Evolutionary conservation across 2,113 vertebrate species (phyloP).

Genomic region (Meles meles): DNA sequence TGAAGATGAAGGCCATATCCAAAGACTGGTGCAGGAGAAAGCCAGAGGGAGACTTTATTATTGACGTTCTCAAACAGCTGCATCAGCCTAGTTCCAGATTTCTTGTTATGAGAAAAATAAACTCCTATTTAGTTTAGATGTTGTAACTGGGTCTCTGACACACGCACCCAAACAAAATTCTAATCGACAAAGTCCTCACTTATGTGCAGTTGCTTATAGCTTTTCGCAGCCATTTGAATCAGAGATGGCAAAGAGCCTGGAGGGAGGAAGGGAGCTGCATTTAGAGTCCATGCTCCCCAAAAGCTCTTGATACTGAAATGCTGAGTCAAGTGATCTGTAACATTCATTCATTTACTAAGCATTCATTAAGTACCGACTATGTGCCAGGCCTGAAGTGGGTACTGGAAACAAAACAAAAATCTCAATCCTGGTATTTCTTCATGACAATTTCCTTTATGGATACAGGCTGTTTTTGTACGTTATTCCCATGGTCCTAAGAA

Average conservation of each 20-base stretch:
- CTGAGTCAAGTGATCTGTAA: background rate
- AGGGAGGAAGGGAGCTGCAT: background rate
- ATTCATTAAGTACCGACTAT: background rate
- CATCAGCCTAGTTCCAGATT: background rate
- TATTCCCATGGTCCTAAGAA: background rate
- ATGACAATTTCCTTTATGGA: background rate
- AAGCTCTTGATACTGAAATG: background rate
- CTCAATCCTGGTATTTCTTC: background rate
- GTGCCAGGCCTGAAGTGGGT: background rate
- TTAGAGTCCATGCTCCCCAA: background rate
- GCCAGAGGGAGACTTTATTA: background rate
- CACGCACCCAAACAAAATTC: background rate
- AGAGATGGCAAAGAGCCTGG: constrained; percentile 11
- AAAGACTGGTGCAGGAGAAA: background rate
- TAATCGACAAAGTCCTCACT: background rate
- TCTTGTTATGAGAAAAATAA: constrained; percentile 24
- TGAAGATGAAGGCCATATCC: background rate
- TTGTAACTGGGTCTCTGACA: background rate
- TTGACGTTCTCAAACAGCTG: background rate
- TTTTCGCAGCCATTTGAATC: background rate
- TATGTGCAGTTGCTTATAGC: background rate
- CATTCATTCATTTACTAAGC: background rate
- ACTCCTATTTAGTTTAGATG: background rate
- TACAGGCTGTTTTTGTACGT: background rate
- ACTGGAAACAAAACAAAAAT: background rate